Base-by-base conservation (phyloP, 2,797 vertebrate species). In the Rhinella marina region DNA sequence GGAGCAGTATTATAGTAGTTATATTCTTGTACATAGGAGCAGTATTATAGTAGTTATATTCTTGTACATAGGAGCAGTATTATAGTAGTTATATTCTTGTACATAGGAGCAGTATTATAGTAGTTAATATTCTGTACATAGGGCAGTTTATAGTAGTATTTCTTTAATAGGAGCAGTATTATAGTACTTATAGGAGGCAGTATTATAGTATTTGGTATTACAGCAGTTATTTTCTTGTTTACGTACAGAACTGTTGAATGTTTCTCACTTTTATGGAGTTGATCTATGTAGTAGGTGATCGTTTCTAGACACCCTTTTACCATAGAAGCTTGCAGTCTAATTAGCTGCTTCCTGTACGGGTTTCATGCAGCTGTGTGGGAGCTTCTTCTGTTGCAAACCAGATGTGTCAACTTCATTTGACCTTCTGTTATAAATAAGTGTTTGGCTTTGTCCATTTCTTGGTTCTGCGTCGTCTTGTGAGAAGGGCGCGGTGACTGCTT, bases 351-450 rank as follows among this genome's bases (percentile, higher is more conserved):
- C 48, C 64, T 17, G 62, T n/a, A 27, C 3, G 48, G 27, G 48
- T 50, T 52, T 16, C 50, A 82, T 23, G 27, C 79, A 88, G 72
- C 80, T 92, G 29, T 54, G 81, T 86, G 86, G 88, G 88, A 54
- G 72, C 13, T 2, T 29, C 9, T n/a, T 83, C 81, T 91, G 91
- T 92, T 93, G 92, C 89, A 90, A 88, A 87, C 91, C 91, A 93
- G 91, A 92, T 93, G 92, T 90, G 88, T 91, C 90, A 84, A 81
- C 90, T 92, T 89, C 89, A 82, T 90, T 87, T 89, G 91, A 90
- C 81, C 85, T 92, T 86, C 90, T 88, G 84, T 87, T 87, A n/a
- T 32, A 62, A 72, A 79, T 78, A 68, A 23, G 32, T 32, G 1
- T 70, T 70, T 70, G 81, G 81, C 66, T 52, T 17, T 23, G 56